Conservation (phyloP, 2,113 vertebrate genomes). For the Carettochelys insculpta region DNA sequence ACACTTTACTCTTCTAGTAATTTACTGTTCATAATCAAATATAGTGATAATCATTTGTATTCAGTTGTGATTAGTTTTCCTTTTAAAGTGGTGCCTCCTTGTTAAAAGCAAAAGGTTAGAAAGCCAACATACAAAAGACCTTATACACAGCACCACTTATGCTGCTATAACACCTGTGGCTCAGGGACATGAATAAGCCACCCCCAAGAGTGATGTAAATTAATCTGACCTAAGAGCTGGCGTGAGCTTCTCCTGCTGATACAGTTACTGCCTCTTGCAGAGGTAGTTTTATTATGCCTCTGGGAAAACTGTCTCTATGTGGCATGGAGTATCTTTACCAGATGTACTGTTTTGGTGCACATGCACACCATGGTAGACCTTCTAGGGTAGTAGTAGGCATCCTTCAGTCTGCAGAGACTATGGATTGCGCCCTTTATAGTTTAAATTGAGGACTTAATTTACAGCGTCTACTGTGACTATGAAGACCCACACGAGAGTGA, state of each 20-base stretch:
- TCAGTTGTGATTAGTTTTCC: background rate
- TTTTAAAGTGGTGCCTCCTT: background rate
- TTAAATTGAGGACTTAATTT: too few relatives aligned
- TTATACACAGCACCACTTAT: background rate
- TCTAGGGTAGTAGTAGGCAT: too few relatives aligned
- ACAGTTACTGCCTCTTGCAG: background rate
- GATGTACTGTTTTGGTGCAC: background rate
- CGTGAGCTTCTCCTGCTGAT: background rate
- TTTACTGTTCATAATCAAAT: too few relatives aligned
- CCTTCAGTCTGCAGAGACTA: too few relatives aligned
- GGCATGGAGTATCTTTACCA: background rate
- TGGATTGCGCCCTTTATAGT: too few relatives aligned
- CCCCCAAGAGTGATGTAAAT: background rate
- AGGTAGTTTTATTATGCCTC: background rate
- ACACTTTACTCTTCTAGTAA: background rate
- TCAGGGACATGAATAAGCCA: background rate
- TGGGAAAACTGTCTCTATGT: background rate
- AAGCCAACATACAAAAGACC: background rate
- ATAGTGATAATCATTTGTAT: background rate
- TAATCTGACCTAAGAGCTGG: background rate
- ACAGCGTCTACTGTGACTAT: too few relatives aligned
- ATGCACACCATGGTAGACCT: accelerated
- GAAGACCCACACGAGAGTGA: too few relatives aligned
- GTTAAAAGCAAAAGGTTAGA: background rate
- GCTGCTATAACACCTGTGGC: background rate